Evolutionary conservation across 2,113 vertebrate species (phyloP).

Genomic region (Sprattus sprattus): DNA sequence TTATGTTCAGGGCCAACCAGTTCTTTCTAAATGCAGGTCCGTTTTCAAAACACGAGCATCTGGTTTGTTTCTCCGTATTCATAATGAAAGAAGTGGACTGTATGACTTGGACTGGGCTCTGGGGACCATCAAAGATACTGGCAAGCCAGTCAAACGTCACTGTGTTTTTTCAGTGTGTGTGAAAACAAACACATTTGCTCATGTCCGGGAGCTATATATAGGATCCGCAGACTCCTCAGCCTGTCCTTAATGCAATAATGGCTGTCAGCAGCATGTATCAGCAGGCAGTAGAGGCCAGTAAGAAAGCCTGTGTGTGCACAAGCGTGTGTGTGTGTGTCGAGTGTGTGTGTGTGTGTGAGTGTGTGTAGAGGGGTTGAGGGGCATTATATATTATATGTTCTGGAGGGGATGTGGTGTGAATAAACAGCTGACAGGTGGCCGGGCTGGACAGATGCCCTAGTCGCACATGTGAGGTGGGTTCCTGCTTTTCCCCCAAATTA

Average conservation of each 20-base stretch:
- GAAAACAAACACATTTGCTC: conserved; percentile 28
- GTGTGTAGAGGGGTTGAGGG: neutral
- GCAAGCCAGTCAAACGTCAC: neutral
- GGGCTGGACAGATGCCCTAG: conserved; percentile 45
- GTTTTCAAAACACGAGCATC: conserved; percentile 1
- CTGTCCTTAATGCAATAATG: conserved; percentile 45
- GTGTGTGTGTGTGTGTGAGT: neutral
- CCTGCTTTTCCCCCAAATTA: conserved; percentile 40
- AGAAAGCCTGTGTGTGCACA: neutral
- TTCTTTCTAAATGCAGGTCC: conserved; percentile 4
- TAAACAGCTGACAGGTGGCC: conserved; percentile 56
- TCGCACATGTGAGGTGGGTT: conserved; percentile 40
- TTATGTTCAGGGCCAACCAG: neutral
- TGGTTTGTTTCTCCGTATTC: conserved; percentile 7
- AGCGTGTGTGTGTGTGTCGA: neutral
- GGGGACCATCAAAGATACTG: conserved; percentile 14
- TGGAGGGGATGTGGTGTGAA: conserved; percentile 40
- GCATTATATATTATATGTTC: neutral
- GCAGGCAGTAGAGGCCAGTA: neutral
- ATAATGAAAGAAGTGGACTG: conserved; percentile 22
- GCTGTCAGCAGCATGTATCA: conserved; percentile 43
- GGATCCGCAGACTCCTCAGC: conserved; percentile 28
- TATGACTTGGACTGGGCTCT: neutral
- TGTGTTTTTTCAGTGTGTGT: conserved; percentile 10
- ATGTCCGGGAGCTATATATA: conserved; percentile 37